phyloP scores from a whole-genome alignment of 2,888 invertebrate species.

The Clunio marinus region DNA sequence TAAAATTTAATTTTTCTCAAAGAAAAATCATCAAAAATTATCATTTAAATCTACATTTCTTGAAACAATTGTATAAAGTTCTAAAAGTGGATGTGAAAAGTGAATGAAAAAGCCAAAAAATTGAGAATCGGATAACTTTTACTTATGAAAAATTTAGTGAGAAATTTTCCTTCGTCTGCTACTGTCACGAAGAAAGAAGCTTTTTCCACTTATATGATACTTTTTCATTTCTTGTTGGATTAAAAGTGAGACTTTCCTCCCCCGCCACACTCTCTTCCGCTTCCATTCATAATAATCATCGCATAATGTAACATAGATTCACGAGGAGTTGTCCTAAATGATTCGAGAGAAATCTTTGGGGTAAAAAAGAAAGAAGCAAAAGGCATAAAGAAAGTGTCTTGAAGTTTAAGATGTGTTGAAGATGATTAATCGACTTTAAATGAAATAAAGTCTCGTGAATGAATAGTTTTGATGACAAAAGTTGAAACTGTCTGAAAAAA shows the following conservation, averaged over 20 bases:
- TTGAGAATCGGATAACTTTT: neutral
- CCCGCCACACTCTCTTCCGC: neutral
- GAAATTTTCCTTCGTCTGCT: neutral
- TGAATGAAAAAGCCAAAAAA: neutral
- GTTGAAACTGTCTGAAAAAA: neutral
- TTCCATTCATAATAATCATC: neutral
- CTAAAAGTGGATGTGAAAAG: neutral
- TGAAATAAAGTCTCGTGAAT: conserved; percentile 21
- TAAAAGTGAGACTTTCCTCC: conserved; percentile 16
- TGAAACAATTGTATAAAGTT: neutral
- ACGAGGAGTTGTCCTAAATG: neutral
- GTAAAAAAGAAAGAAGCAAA: neutral
- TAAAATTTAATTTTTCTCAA: conserved; percentile 21
- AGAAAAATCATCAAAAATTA: conserved; percentile 14
- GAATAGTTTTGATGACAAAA: neutral
- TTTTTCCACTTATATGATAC: neutral
- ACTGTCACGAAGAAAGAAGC: conserved; percentile 1
- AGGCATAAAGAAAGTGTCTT: conserved; percentile 4
- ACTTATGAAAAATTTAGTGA: conserved; percentile 2
- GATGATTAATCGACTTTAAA: conserved; percentile 36
- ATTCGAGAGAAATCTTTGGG: conserved; percentile 13
- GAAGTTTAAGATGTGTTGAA: conserved; percentile 29
- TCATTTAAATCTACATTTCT: neutral
- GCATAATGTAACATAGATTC: too few species aligned
- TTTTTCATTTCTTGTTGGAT: neutral